Evolutionary conservation across 2,113 vertebrate species (phyloP), one percentile per base, ranked within the genome.

Genomic region (Herpetotheres cachinnans): DNA sequence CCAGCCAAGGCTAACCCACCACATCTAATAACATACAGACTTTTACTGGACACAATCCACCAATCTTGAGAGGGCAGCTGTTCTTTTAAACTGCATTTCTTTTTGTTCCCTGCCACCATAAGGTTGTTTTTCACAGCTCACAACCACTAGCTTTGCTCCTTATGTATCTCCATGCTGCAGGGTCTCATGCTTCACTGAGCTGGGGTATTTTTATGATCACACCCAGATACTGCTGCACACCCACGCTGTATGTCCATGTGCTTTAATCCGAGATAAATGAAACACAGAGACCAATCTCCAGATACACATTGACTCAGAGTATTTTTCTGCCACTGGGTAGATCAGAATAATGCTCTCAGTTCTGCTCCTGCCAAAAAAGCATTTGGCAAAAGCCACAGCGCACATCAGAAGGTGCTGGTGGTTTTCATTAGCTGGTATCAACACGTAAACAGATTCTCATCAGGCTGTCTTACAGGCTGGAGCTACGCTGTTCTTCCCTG

Each of bases 181-280:
- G 22, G 52, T 40, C 49, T 22, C n/a, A 32, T 11, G 54, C n/a
- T 87, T 82, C 63, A 85, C 22, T 61, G 66, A 83, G 40, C 40
- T 76, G n/a, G 4, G 21, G 8, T 20, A 40, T n/a, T 93, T 88
- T 74, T 65, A 47, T 34, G 55, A 80, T 67, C 90, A 97, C 90
- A 93, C 85, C 70, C 91, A 94, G 87, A 91, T 89, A 95, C 71
- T 82, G 44, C 86, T 95, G 52, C 78, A 93, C 5, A 2, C 89
- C 83, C 89, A 94, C 2, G 0, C 61, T 79, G 61, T 22, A 72
- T 4, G 30, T 46, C 82, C 46, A 47, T 4, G 36, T 66, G 83
- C 86, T 95, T 91, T 71, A 67, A 80, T 72, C 63, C 66, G 55
- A 90, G 70, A 58, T 50, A 94, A 97, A 66, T 5, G 46, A 95